Evolutionary conservation across 2,113 vertebrate genomes (phyloP), one percentile per base, ranked within the genome.

Genomic region (Amphiprion ocellaris): DNA sequence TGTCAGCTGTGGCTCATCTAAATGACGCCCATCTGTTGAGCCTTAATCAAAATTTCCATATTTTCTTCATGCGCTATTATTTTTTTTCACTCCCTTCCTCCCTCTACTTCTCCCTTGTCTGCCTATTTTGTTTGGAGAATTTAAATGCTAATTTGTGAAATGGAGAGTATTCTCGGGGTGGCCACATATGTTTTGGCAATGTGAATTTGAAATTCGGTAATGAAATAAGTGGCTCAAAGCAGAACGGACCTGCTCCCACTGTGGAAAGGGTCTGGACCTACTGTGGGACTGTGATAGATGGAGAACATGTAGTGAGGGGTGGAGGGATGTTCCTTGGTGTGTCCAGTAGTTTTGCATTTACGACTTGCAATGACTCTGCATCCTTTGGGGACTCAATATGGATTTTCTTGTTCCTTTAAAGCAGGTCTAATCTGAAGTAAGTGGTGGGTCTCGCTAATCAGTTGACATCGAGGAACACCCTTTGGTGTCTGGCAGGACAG

Each of bases 391-490:
- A 54, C 85, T 81, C 8, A 14, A 53, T 87, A 93, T 94, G 84
- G 94, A 94, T 94, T 93, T 93, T 62, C 41, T 23, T 21, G 77
- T 76, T n/a, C 55, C 66, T 79, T 68, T 63, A 85, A 93, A 90
- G 60, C 82, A 83, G 46, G 12, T 76, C 79, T 90, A 85, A 91
- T 86, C 69, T 83, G n/a, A 84, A 91, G 88, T 88, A 90, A 93
- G 83, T 89, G 82, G 87, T 77, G 56, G 77, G 77, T 64, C 58
- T 74, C 61, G 3, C 1, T 77, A 82, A 94, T 94, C 92, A 81
- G 90, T 92, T 77, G 79, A 85, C 64, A 76, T 87, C 83, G 77
- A 75, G 87, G 78, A 79, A 61, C 88, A 85, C 49, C 78, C 76
- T 87, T 93, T 47, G 88, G 90, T 86, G 78, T 65, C 82, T 82